Evolutionary conservation across 2,888 invertebrate genomes (phyloP), one percentile per base, ranked within the genome.

Genomic region (Ceraclea dissimilis): DNA sequence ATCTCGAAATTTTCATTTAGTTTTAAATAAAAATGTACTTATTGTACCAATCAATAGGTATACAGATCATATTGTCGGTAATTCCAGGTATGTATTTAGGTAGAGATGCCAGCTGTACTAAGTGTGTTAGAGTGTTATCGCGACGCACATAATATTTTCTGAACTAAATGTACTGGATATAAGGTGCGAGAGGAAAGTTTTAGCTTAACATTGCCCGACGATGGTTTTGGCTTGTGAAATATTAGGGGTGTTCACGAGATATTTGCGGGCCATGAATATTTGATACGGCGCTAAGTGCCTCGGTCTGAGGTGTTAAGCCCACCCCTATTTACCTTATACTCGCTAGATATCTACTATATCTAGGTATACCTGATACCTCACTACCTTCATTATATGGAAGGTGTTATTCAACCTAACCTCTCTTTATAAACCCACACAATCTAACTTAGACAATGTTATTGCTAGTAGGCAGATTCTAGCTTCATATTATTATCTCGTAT

Each of bases 251-350:
- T 50, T 16, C 21, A 34, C 51, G 43, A 49, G 52, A 58, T 58
- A 58, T 58, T 58, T 58, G 59, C 56, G 56, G 58, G 47, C 47
- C 39, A 51, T 61, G 61, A 61, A 61, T 61, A 61, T 61, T 61
- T 61, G 59, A 61, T 61, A 53, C 55, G 58, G 62, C 62, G 59
- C 60, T 62, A 62, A 62, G 62, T 60, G 62, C 60, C 51, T 58
- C 52, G 20, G 58, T 56, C 51, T 49, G 54, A 62, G 60, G 62
- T 62, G 62, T 62, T 62, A 62, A 62, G 62, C 60, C 52, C 57
- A 52, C 55, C 54, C 55, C 51, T 44, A 43, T 47, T 26, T 48
- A n/a, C 49, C 54, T 49, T 4, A 39, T 13, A 39, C 13, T 16
- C 8, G 4, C 4, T 2, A 21, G 47, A 13, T 39, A 39, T 39